These are phyloP conservation scores for Heliconius aoede DNA, from an alignment of 2,888 invertebrate genomes.

Conservation along the genomic window DNA sequence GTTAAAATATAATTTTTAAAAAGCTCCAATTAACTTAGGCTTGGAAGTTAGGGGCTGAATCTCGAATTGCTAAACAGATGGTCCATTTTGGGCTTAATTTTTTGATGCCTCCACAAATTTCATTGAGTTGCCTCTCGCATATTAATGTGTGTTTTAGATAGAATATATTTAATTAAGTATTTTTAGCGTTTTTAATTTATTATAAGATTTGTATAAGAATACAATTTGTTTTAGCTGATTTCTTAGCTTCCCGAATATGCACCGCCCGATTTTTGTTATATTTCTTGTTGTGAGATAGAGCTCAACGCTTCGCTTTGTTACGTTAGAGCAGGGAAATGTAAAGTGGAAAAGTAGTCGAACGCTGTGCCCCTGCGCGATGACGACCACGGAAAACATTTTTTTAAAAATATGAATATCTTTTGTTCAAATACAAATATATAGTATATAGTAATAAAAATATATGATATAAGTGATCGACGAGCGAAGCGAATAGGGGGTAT, in stretches of 20 bases:
- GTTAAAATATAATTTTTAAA: conserved; percentile 8
- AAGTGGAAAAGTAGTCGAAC: neutral
- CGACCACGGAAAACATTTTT: neutral
- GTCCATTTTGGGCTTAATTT: conserved; percentile 3
- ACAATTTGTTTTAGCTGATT: neutral
- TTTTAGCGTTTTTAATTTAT: neutral
- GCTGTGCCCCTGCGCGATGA: neutral
- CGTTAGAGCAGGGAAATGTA: neutral
- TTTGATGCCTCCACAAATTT: conserved; percentile 18
- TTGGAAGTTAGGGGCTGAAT: neutral
- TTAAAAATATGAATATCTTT: too few species aligned
- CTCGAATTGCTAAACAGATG: conserved; percentile 11
- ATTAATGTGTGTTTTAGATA: conserved; percentile 13
- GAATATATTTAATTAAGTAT: neutral
- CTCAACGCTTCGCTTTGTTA: too few species aligned
- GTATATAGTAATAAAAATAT: too few species aligned
- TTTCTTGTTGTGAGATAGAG: too few species aligned
- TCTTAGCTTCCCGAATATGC: too few species aligned
- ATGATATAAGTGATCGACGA: too few species aligned
- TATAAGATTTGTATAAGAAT: neutral
- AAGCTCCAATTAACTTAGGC: neutral
- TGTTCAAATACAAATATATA: too few species aligned
- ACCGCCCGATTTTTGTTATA: too few species aligned
- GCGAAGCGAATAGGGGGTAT: too few species aligned
- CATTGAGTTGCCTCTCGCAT: conserved; percentile 10